Percentiles rank a stretch among this genome's conserved stretches.
These are phyloP conservation scores for Pristiophorus japonicus DNA, from an alignment of 2,113 vertebrate genomes.

Conservation along the genomic window DNA sequence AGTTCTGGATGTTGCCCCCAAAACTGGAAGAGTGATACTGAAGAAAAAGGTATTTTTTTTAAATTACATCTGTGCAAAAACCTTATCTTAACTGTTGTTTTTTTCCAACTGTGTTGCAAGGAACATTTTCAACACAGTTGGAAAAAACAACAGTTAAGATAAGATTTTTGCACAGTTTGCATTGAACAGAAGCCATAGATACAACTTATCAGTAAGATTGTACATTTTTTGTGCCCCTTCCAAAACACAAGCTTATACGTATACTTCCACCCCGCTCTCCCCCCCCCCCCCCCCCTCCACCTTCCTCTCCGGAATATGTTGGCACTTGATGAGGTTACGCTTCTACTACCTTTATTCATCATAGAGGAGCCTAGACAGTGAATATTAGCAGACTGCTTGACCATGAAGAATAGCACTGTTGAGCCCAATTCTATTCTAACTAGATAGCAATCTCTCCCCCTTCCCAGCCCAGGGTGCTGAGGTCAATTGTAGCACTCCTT, in stretches of 20 bases:
- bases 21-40: constrained; percentile 87
- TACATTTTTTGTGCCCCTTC: neutral
- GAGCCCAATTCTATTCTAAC: neutral
- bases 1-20: constrained; percentile 85
- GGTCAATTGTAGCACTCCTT: neutral
- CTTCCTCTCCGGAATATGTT: neutral
- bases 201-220: neutral
- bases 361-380: neutral
- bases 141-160: no score
- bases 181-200: neutral
- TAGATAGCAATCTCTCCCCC: neutral
- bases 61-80: neutral
- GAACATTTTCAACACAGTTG: neutral
- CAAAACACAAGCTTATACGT: neutral
- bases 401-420: neutral
- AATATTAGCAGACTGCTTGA: neutral
- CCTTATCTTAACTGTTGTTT: neutral
- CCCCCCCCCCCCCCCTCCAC: no score
- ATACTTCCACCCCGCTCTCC: no score
- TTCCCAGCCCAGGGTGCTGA: neutral
- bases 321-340: neutral
- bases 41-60: constrained; percentile 98
- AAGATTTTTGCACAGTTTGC: no score
- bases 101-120: neutral
- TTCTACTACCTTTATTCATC: neutral